These are phyloP conservation scores for Vireo altiloquus DNA, from an alignment of 2,113 vertebrate species.

Conservation along the genomic window DNA sequence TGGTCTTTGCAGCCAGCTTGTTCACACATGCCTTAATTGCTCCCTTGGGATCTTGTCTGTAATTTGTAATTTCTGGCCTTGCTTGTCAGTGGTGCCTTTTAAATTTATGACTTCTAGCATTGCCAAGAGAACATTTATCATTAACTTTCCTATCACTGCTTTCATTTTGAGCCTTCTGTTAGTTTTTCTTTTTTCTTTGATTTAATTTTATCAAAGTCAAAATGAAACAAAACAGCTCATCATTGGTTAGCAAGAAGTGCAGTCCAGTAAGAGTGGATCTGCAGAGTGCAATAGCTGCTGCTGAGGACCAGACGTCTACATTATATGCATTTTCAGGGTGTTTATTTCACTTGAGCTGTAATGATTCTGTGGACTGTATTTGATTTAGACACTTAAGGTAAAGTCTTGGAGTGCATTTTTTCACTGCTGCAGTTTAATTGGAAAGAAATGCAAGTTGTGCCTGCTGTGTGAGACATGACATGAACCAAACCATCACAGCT, in stretches of 20 bases:
- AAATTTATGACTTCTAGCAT: constrained; percentile 21
- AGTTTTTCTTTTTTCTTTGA: neutral
- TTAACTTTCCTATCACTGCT: neutral
- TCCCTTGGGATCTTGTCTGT: neutral
- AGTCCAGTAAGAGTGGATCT: neutral
- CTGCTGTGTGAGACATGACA: neutral
- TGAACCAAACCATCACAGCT: neutral
- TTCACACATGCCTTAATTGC: neutral
- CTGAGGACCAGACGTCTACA: neutral
- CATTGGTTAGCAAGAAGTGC: neutral
- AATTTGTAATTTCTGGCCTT: neutral
- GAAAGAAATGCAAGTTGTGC: neutral
- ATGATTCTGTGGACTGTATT: neutral
- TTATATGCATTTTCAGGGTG: neutral
- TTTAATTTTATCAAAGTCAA: constrained; percentile 13
- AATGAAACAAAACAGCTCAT: neutral
- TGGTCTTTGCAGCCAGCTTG: neutral
- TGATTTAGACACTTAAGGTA: neutral
- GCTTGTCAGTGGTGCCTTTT: neutral
- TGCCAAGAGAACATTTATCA: neutral
- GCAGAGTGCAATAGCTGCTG: neutral
- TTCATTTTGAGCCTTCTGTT: neutral
- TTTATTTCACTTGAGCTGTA: neutral
- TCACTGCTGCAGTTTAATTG: neutral
- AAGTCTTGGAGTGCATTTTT: neutral